Conservation (phyloP, 2,888 invertebrate species). For the Micropterix aruncella region DNA sequence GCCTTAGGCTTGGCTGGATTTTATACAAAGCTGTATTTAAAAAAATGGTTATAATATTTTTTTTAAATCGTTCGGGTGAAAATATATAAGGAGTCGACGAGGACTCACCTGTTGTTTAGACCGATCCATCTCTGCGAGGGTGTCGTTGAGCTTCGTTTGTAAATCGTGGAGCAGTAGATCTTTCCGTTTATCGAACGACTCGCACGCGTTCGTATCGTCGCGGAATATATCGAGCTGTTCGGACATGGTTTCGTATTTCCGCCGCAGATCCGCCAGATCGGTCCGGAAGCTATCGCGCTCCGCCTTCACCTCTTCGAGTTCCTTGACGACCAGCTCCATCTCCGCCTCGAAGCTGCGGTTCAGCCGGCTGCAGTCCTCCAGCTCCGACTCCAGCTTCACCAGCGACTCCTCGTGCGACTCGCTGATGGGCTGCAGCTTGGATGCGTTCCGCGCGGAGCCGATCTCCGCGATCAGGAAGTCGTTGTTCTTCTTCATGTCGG, state of each 20-base stretch:
- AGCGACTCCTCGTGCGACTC: slow-evolving; percentile 60
- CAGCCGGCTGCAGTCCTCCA: slow-evolving; percentile 44
- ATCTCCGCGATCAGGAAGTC: slow-evolving; percentile 53
- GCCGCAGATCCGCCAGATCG: slow-evolving; percentile 35
- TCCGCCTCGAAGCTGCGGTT: slow-evolving; percentile 45
- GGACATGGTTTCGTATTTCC: slow-evolving; percentile 38
- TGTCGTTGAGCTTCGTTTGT: slow-evolving; percentile 22
- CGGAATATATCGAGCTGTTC: slow-evolving; percentile 27
- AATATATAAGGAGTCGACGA: too few species aligned
- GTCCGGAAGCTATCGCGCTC: slow-evolving; percentile 34
- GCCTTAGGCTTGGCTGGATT: too few species aligned
- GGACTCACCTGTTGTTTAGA: slow-evolving; percentile 28
- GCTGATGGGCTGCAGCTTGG: slow-evolving; percentile 55
- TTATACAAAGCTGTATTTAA: too few species aligned
- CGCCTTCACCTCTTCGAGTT: slow-evolving; percentile 28
- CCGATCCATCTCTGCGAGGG: slow-evolving; percentile 27
- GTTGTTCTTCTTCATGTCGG: slow-evolving; percentile 56
- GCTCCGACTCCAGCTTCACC: slow-evolving; percentile 45
- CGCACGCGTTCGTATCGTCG: slow-evolving; percentile 25
- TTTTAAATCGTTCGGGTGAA: too few species aligned
- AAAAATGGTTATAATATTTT: too few species aligned
- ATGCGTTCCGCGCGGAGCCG: slow-evolving; percentile 44
- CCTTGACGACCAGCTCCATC: slow-evolving; percentile 39
- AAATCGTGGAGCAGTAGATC: slow-evolving; percentile 15
- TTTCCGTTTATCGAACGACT: slow-evolving; percentile 13